phyloP scores from a whole-genome alignment of 2,888 invertebrate genomes.

The Aleiodes testaceus region DNA sequence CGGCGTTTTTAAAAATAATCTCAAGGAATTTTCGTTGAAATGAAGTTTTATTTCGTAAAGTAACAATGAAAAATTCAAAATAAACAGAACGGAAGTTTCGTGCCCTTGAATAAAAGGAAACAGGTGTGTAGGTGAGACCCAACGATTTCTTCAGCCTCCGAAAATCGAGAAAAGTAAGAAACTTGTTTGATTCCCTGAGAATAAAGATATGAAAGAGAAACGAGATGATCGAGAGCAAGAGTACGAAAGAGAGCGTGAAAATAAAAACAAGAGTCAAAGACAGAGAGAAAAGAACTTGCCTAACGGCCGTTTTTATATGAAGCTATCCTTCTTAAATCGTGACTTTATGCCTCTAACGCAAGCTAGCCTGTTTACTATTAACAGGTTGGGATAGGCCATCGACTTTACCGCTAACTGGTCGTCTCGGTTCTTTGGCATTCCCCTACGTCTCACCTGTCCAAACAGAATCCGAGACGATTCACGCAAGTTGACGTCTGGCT shows the following conservation, averaged over 20 bases:
- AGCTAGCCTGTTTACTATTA: conserved; percentile 12
- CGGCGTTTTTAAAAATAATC: too few relatives aligned
- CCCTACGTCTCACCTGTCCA: conserved; percentile 32
- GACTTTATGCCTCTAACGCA: neutral
- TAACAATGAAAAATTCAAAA: neutral
- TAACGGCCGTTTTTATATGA: conserved; percentile 34
- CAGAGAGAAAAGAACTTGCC: conserved; percentile 12
- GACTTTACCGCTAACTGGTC: conserved; percentile 50
- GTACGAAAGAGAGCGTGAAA: conserved; percentile 19
- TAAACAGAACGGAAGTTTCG: neutral
- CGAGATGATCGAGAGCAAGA: conserved; percentile 18
- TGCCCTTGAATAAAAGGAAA: conserved; percentile 12
- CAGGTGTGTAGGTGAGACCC: neutral
- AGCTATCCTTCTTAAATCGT: conserved; percentile 3
- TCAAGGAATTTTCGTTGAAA: too few relatives aligned
- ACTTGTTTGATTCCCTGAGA: neutral
- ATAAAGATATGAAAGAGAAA: conserved; percentile 22
- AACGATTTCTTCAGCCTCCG: neutral
- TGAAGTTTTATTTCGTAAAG: too few relatives aligned
- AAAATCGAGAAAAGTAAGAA: conserved; percentile 1
- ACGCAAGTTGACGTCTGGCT: neutral
- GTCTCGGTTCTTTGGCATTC: conserved; percentile 35
- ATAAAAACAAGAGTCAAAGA: conserved; percentile 26
- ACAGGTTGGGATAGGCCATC: conserved; percentile 54
- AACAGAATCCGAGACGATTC: conserved; percentile 26